Evolutionary conservation across 2,888 invertebrate species (phyloP), one percentile per base, ranked within the genome.

Genomic region (Coelinius sp.): DNA sequence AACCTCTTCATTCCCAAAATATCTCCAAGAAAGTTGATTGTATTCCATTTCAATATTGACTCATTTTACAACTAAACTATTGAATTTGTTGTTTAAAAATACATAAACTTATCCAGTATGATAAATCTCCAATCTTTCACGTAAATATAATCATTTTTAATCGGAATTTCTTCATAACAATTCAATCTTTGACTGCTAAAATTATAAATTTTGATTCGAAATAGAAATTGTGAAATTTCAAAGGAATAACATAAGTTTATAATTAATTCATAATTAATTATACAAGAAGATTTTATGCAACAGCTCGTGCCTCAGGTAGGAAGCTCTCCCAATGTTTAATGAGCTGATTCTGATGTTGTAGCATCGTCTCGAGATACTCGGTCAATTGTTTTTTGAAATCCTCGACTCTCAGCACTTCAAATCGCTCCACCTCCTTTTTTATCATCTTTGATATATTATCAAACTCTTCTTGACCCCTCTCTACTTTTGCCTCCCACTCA

Each of bases 401-500:
- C 73, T 92, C 91, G 53, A 97, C 93, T 78, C 98, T 91, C 77
- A 93, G 92, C 76, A 94, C 91, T 87, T 98, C 98, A 89, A 97
- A 98, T 67, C 96, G 91, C 80, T 96, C 96, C 88, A 98, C 91
- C 89, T 99, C 98, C 79, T 95, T 95, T 86, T 97, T 96, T 78
- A 99, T 97, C 89, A 95, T 96, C 79, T 93, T 93, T 1, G 96
- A 98, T 85, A 98, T 98, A 83, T 94, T 94, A 86, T 98, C 97
- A 88, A 99, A 99, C 85, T 97, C 98, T 81, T 96, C 95, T 87
- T 98, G 97, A 0, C 97, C 96, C 76, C 97, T 93, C 83, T 98
- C 97, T n/a, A 98, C 97, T 89, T 97, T 97, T 0, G 94, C 91
- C 88, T 98, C 97, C 97, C 97, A 97, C 94, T 99, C 98, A 77